phyloP scores from a whole-genome alignment of 30 jellyfish, hydroid and myxozoan species.

The Mastigias papua region DNA sequence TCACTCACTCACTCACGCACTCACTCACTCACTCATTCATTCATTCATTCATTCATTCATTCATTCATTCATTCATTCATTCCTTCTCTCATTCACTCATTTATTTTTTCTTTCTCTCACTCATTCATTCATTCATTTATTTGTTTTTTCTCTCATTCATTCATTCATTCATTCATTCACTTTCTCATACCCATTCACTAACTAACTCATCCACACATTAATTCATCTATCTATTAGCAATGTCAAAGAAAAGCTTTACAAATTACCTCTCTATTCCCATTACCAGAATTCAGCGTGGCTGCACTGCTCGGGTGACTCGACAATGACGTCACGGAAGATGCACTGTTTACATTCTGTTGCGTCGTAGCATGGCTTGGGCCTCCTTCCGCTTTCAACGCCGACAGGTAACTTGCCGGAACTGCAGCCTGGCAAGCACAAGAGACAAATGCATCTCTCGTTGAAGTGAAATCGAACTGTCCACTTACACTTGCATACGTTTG shows the following conservation, averaged over 20 bases:
- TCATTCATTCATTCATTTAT: background rate
- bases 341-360: slow-evolving; percentile 14
- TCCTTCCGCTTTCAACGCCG: slow-evolving; percentile 49
- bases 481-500: slow-evolving; percentile 96
- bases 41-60: background rate
- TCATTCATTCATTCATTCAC: background rate
- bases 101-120: background rate
- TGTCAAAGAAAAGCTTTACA: background rate
- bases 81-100: background rate
- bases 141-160: background rate
- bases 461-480: slow-evolving; percentile 86
- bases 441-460: slow-evolving; percentile 86
- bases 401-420: slow-evolving; percentile 74
- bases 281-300: slow-evolving; percentile 9
- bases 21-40: background rate
- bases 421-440: slow-evolving; percentile 87
- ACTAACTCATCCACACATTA: background rate
- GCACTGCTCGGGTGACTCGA: slow-evolving; percentile 39
- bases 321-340: slow-evolving; percentile 45
- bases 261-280: slow-evolving; percentile 50
- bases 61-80: background rate
- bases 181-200: background rate
- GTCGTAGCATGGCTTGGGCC: slow-evolving; percentile 34
- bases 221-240: background rate
- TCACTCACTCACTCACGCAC: background rate